Conservation (phyloP, 2,888 invertebrate genomes). For the Pterostichus niger region DNA sequence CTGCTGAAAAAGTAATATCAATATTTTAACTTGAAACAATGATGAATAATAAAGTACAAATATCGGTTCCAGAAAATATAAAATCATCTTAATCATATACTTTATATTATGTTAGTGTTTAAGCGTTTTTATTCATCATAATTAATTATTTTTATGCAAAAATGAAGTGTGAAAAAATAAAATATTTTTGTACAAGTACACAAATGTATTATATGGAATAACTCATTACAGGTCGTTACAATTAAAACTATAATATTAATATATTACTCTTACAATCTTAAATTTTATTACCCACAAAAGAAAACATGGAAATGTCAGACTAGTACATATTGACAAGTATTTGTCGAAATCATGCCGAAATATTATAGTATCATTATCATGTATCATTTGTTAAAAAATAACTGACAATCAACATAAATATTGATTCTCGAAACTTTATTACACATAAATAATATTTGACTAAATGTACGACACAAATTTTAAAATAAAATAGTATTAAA, state of each 20-base stretch:
- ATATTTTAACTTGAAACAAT: no score
- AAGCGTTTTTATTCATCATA: neutral
- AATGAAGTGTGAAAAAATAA: constrained; percentile 31
- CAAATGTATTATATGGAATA: constrained; percentile 64
- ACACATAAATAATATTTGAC: constrained; percentile 11
- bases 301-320: constrained; percentile 66
- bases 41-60: no score
- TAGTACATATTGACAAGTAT: constrained; percentile 65
- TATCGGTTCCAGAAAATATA: no score
- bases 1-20: no score
- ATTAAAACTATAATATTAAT: constrained; percentile 50
- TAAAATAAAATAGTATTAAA: neutral
- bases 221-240: constrained; percentile 64
- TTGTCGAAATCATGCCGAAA: constrained; percentile 60
- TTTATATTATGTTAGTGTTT: neutral
- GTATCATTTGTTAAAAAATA: constrained; percentile 41
- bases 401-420: constrained; percentile 10
- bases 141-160: no score
- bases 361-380: constrained; percentile 38
- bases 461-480: neutral
- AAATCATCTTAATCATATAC: neutral
- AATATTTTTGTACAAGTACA: constrained; percentile 63
- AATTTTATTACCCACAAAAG: constrained; percentile 63
- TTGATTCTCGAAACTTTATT: constrained; percentile 21
- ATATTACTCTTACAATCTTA: constrained; percentile 64